phyloP scores from a whole-genome alignment of 2,888 invertebrate genomes.

The Hydraecia micacea region DNA sequence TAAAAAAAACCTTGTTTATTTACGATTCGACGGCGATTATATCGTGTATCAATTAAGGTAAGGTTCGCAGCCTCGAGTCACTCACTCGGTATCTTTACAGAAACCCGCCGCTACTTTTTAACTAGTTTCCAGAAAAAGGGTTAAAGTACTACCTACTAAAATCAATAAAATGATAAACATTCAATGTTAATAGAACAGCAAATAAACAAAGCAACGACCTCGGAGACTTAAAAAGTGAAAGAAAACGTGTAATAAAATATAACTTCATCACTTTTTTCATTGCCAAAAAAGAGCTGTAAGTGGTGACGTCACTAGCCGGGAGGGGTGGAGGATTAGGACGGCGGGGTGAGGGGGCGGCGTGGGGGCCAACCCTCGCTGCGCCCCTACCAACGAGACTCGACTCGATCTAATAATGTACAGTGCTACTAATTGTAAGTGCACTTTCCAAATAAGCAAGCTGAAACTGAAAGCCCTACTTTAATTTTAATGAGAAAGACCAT shows the following conservation, averaged over 20 bases:
- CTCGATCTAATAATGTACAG: slow-evolving; percentile 66
- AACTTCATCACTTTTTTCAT: slow-evolving; percentile 84
- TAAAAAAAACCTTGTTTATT: slow-evolving; percentile 76
- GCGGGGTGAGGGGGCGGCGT: slow-evolving; percentile 72
- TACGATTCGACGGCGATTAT: slow-evolving; percentile 70
- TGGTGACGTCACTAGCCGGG: slow-evolving; percentile 87
- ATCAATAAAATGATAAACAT: slow-evolving; percentile 32
- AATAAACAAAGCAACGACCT: slow-evolving; percentile 73
- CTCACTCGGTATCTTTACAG: slow-evolving; percentile 38
- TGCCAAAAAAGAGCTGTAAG: slow-evolving; percentile 85
- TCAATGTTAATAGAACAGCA: slow-evolving; percentile 46
- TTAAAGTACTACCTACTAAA: not conserved
- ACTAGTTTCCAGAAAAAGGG: slow-evolving; percentile 24
- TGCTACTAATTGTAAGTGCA: slow-evolving; percentile 48
- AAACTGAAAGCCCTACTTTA: slow-evolving; percentile 33
- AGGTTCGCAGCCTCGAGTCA: slow-evolving; percentile 51
- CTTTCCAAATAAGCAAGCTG: slow-evolving; percentile 46
- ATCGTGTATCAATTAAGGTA: slow-evolving; percentile 77
- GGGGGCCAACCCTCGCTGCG: slow-evolving; percentile 76
- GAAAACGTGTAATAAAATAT: slow-evolving; percentile 75
- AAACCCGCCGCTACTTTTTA: slow-evolving; percentile 19
- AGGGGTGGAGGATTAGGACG: slow-evolving; percentile 85
- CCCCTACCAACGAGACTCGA: slow-evolving; percentile 74
- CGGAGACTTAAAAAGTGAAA: slow-evolving; percentile 69
- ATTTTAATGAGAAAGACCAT: slow-evolving; percentile 20